phyloP scores from a whole-genome alignment of 2,797 vertebrate genomes.

The Oreochromis grahami region DNA sequence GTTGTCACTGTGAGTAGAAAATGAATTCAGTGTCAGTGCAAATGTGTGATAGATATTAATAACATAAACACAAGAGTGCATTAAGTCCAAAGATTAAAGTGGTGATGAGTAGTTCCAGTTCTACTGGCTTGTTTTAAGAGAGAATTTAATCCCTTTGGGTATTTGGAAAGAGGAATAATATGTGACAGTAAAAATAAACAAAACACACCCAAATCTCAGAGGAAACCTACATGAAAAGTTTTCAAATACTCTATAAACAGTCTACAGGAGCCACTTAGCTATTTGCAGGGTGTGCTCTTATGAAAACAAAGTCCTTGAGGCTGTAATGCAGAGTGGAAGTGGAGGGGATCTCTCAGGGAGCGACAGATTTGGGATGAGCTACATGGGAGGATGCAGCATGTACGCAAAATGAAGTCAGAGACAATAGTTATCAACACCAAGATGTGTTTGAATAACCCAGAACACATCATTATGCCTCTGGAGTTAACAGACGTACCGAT shows the following conservation, averaged over 20 bases:
- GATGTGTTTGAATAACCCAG: neutral
- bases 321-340: slow-evolving; percentile 32
- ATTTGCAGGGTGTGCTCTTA: neutral
- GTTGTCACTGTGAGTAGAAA: slow-evolving; percentile 91
- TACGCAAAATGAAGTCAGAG: neutral
- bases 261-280: neutral
- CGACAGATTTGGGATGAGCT: slow-evolving; percentile 33
- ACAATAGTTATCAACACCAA: neutral
- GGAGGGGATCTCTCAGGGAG: slow-evolving; percentile 28
- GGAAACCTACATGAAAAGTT: neutral
- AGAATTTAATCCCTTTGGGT: neutral
- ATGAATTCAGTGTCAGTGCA: neutral
- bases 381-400: neutral
- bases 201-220: neutral
- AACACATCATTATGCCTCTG: neutral
- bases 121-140: neutral
- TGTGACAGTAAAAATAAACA: neutral
- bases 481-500: neutral
- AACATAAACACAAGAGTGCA: neutral
- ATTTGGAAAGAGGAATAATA: neutral
- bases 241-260: neutral
- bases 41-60: neutral
- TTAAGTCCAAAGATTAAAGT: neutral
- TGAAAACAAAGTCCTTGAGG: slow-evolving; percentile 32
- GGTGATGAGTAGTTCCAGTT: neutral